These are phyloP conservation scores for Neostethus bicornis DNA, from an alignment of 2,797 vertebrate genomes.

Conservation along the genomic window DNA sequence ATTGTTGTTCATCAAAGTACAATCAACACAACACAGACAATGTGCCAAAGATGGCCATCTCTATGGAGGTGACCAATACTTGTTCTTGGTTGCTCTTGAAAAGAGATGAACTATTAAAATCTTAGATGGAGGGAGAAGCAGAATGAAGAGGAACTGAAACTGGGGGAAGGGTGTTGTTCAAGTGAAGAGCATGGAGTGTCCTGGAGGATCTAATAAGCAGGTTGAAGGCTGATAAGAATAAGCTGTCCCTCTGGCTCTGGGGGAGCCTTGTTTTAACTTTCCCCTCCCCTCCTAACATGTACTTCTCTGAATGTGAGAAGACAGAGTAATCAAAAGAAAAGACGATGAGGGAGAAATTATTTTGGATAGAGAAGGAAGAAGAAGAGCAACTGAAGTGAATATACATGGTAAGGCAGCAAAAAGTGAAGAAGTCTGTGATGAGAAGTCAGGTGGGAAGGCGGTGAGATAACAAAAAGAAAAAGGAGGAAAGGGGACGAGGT, in stretches of 20 bases:
- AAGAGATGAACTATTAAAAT: conserved; percentile 52
- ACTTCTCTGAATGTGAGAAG: conserved; percentile 52
- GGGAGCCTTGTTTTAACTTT: conserved; percentile 64
- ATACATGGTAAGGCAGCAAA: conserved; percentile 6
- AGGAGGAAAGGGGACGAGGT: background rate
- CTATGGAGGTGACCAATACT: conserved; percentile 40
- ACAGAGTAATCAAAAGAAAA: conserved; percentile 45
- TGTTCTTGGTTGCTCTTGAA: conserved; percentile 39
- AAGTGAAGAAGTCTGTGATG: conserved; percentile 12
- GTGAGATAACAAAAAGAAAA: conserved; percentile 4
- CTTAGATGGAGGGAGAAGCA: conserved; percentile 49
- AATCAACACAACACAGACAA: conserved; percentile 41
- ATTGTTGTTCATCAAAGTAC: conserved; percentile 30
- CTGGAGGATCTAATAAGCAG: conserved; percentile 83
- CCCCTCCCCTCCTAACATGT: conserved; percentile 49
- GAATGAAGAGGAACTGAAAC: conserved; percentile 42
- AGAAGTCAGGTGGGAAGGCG: conserved; percentile 9
- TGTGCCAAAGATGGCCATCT: conserved; percentile 39
- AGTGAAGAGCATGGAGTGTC: conserved; percentile 72
- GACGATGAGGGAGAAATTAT: conserved; percentile 19
- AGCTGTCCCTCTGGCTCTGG: conserved; percentile 80
- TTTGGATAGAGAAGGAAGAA: conserved; percentile 7
- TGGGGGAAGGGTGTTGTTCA: conserved; percentile 68
- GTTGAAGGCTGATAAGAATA: conserved; percentile 82
- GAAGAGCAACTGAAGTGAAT: conserved; percentile 8